These are phyloP conservation scores for Sympetrum striolatum DNA, from an alignment of 2,888 invertebrate genomes.

Conservation along the genomic window DNA sequence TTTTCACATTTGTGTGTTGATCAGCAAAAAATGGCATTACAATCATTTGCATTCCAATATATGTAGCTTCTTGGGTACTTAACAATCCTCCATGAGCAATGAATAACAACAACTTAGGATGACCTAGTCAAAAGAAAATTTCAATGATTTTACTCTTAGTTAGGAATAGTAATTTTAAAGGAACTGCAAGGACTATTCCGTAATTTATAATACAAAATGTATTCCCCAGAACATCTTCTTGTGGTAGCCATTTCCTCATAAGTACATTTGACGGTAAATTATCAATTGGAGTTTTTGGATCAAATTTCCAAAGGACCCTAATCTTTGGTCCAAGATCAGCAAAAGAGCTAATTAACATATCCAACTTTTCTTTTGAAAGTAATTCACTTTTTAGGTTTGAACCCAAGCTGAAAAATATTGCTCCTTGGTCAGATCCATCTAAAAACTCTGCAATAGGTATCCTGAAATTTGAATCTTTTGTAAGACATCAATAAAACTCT, in stretches of 20 bases:
- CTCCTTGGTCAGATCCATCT: background rate
- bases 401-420: slow-evolving; percentile 11
- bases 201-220: background rate
- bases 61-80: slow-evolving; percentile 8
- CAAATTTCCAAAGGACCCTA: slow-evolving; percentile 31
- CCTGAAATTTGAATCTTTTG: background rate
- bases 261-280: slow-evolving; percentile 2
- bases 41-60: slow-evolving; percentile 1
- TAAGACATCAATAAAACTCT: too few relatives aligned
- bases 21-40: slow-evolving; percentile 28
- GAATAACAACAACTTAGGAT: slow-evolving; percentile 2
- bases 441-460: background rate
- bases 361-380: background rate
- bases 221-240: slow-evolving; percentile 34
- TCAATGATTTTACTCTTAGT: too few relatives aligned
- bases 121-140: background rate
- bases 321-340: slow-evolving; percentile 8
- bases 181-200: background rate
- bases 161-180: background rate
- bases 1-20: background rate
- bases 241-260: slow-evolving; percentile 16
- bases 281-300: background rate
- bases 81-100: slow-evolving; percentile 13
- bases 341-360: background rate
- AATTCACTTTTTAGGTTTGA: background rate